A percentile compares a stretch with the other conserved stretches of the same genome.
phyloP scores from a whole-genome alignment of 2,113 vertebrate genomes.

The Podilymbus podiceps region DNA sequence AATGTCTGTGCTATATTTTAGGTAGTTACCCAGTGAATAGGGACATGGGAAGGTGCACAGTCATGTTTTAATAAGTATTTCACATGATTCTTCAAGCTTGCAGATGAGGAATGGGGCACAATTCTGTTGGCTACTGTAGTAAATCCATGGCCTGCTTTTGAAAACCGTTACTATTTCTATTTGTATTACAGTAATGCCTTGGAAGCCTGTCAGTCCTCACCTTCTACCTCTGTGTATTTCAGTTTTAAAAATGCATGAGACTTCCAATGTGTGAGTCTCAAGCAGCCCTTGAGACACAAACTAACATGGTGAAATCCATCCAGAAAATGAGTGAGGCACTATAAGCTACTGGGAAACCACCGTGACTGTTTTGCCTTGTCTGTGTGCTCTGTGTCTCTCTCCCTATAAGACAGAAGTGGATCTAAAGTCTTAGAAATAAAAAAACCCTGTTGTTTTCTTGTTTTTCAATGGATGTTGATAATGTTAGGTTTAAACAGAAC shows the following conservation, averaged over 20 bases:
- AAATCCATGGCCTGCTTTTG: neutral
- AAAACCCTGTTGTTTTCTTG: neutral
- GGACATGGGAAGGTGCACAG: neutral
- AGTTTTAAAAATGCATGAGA: neutral
- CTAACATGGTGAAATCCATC: neutral
- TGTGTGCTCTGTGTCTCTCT: neutral
- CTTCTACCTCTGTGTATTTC: neutral
- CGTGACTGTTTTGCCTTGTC: neutral
- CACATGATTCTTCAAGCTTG: neutral
- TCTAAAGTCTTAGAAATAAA: neutral
- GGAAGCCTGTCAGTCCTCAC: neutral
- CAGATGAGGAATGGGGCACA: neutral
- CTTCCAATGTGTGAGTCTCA: neutral
- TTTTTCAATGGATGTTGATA: neutral
- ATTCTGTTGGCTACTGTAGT: neutral
- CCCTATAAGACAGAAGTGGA: neutral
- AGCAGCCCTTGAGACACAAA: neutral
- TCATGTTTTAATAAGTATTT: neutral
- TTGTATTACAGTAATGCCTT: neutral
- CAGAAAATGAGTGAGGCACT: neutral
- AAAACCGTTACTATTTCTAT: neutral
- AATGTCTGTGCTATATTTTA: neutral
- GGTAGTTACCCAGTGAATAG: neutral
- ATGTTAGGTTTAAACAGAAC: neutral
- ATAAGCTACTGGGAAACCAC: neutral